phyloP scores from a whole-genome alignment of 2,113 vertebrate species.

The Indicator indicator region DNA sequence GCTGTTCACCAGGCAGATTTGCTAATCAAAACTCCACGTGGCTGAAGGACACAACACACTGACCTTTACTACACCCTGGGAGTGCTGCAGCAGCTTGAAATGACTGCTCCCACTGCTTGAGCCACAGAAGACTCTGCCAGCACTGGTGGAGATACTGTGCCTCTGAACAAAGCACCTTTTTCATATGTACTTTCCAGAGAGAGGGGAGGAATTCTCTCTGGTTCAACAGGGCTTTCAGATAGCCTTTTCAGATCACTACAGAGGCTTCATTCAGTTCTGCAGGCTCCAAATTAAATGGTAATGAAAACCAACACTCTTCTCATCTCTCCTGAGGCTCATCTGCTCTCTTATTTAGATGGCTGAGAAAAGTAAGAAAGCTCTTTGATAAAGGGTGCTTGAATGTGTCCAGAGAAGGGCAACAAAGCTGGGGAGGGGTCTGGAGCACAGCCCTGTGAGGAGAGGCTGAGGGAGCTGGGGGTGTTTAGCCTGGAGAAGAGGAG shows the following conservation, averaged over 20 bases:
- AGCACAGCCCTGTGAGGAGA: too few species aligned
- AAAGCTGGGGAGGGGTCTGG: too few species aligned
- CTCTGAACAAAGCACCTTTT: conserved; percentile 21
- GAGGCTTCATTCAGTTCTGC: background rate
- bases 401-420: too few species aligned
- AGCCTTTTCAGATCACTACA: background rate
- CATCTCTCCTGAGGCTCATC: background rate
- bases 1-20: fast-evolving
- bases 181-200: background rate
- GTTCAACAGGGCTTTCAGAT: conserved; percentile 16
- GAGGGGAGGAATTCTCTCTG: background rate
- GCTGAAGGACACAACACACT: conserved; percentile 31
- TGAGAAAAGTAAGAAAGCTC: background rate
- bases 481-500: too few species aligned
- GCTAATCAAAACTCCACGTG: background rate
- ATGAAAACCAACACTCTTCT: conserved; percentile 21
- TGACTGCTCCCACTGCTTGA: background rate
- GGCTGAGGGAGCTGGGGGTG: too few species aligned
- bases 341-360: background rate
- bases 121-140: background rate
- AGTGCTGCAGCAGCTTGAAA: background rate
- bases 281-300: conserved; percentile 42
- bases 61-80: conserved; percentile 38
- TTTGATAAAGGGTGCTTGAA: background rate
- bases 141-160: background rate